These are phyloP conservation scores for Euproctis similis DNA, from an alignment of 2,888 invertebrate species.

Conservation along the genomic window DNA sequence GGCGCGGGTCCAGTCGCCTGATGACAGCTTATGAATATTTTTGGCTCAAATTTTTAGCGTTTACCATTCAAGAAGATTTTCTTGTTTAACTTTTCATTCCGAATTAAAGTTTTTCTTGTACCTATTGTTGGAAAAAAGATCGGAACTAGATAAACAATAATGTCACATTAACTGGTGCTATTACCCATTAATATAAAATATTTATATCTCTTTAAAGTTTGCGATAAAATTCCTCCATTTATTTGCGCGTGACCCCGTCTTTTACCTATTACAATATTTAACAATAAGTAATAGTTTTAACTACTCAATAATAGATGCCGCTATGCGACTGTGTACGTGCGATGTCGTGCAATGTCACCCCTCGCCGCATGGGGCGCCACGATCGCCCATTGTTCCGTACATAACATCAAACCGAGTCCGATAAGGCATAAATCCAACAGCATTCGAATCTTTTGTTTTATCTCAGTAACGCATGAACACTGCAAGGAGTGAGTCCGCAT, in stretches of 20 bases:
- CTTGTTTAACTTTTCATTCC: constrained; percentile 52
- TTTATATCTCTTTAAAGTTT: constrained; percentile 27
- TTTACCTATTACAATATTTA: constrained; percentile 22
- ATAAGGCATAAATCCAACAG: constrained; percentile 72
- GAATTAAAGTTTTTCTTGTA: constrained; percentile 31
- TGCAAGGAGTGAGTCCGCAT: constrained; percentile 70
- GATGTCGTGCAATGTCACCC: constrained; percentile 31
- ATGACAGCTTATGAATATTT: constrained; percentile 76
- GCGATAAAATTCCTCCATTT: constrained; percentile 33
- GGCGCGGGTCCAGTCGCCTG: constrained; percentile 71
- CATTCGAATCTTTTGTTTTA: constrained; percentile 69
- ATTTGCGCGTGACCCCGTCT: constrained; percentile 33
- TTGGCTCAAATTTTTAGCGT: constrained; percentile 63
- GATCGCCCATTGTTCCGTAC: constrained; percentile 64
- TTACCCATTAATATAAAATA: constrained; percentile 25
- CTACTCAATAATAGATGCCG: constrained; percentile 67
- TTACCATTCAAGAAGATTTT: constrained; percentile 49
- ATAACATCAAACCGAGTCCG: constrained; percentile 62
- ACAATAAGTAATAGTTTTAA: constrained; percentile 30
- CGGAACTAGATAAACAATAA: too few relatives aligned
- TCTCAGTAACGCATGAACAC: constrained; percentile 74
- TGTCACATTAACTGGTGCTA: constrained; percentile 9
- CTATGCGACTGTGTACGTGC: constrained; percentile 29
- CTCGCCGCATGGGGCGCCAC: constrained; percentile 73
- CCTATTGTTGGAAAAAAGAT: constrained; percentile 6